phyloP scores from a whole-genome alignment of 1,140 invertebrate species.

The Habropoda laboriosa region DNA sequence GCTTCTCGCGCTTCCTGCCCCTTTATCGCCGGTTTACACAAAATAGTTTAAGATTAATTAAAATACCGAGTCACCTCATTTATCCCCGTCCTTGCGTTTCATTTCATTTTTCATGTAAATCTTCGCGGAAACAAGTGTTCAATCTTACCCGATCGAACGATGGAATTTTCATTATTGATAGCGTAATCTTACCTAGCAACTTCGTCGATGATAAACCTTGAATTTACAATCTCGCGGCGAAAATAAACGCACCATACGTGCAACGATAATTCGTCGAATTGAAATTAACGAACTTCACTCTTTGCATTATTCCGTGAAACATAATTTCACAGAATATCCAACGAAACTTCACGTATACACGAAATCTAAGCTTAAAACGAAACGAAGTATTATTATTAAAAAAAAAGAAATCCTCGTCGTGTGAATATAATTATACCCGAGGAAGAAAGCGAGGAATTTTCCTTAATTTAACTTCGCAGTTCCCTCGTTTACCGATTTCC shows the following conservation, averaged over 20 bases:
- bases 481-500: not conserved
- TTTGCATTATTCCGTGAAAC: not conserved
- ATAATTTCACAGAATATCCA: not conserved
- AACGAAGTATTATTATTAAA: not conserved
- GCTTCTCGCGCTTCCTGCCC: not conserved
- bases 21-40: not conserved
- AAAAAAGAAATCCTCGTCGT: not conserved
- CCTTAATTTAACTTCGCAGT: not conserved
- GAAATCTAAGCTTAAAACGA: not conserved
- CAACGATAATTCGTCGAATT: not conserved
- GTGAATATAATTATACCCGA: not conserved
- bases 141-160: not conserved
- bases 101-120: slow-evolving; percentile 16
- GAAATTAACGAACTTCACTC: not conserved
- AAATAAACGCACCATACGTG: not conserved
- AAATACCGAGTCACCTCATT: slow-evolving; percentile 27
- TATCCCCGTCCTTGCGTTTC: slow-evolving; percentile 2
- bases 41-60: slow-evolving; percentile 33
- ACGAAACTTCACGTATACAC: not conserved
- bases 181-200: not conserved
- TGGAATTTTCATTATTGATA: not conserved
- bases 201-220: not conserved
- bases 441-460: not conserved
- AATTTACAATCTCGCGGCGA: not conserved
- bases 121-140: not conserved